These are phyloP conservation scores for Troides aeacus DNA, from an alignment of 2,888 invertebrate species.

Conservation along the genomic window DNA sequence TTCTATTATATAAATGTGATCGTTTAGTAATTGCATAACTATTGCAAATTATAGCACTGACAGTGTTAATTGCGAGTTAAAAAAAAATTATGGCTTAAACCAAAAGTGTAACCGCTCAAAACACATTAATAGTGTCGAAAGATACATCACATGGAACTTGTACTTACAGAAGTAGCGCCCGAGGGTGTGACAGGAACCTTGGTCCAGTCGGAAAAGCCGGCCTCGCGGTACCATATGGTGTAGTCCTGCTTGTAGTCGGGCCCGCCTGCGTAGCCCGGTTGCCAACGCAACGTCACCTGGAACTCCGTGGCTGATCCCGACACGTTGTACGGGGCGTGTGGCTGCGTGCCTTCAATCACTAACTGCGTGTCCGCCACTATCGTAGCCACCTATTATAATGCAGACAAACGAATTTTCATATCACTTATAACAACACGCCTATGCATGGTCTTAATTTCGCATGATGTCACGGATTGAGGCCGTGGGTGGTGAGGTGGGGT, in stretches of 20 bases:
- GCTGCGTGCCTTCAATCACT: conserved; percentile 96
- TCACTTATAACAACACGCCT: background rate
- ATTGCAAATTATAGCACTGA: too few species aligned
- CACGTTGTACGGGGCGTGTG: conserved; percentile 97
- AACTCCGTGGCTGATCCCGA: conserved; percentile 94
- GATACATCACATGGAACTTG: background rate
- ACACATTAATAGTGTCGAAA: background rate
- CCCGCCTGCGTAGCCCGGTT: conserved; percentile 97
- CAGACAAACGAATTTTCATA: background rate
- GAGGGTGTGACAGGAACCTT: conserved; percentile 96
- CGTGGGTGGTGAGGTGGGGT: too few species aligned
- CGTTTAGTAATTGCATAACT: too few species aligned
- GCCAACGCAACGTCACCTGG: conserved; percentile 94
- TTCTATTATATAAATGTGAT: too few species aligned
- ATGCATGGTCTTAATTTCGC: too few species aligned
- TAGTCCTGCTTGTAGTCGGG: conserved; percentile 97
- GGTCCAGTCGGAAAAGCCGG: conserved; percentile 93
- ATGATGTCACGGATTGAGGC: too few species aligned
- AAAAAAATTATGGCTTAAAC: too few species aligned
- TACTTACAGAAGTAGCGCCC: conserved; percentile 85
- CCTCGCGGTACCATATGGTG: conserved; percentile 95
- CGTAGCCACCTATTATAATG: conserved; percentile 87
- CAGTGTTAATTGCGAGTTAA: too few species aligned
- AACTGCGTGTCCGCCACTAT: conserved; percentile 93
- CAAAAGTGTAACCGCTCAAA: background rate